phyloP scores from a whole-genome alignment of 2,113 vertebrate species.

The Antigone vipio region DNA sequence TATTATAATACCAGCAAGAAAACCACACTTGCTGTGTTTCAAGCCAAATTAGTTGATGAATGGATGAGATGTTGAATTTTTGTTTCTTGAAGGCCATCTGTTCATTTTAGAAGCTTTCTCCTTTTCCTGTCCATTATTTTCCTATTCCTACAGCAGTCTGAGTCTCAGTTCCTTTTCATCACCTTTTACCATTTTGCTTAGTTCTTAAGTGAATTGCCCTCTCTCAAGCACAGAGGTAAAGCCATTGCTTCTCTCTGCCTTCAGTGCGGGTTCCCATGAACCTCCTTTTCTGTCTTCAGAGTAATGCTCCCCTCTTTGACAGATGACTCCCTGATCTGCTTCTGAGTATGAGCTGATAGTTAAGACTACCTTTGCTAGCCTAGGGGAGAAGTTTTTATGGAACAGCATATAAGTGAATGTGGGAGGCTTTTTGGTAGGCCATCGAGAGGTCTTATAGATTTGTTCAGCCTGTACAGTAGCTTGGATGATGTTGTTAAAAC shows the following conservation, averaged over 20 bases:
- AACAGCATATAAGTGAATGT: neutral
- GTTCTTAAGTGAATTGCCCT: neutral
- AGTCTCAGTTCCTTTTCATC: neutral
- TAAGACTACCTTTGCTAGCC: neutral
- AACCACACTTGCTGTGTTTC: neutral
- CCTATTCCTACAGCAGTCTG: neutral
- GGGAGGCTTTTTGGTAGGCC: neutral
- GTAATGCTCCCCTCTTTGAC: neutral
- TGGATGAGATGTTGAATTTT: conserved; percentile 1
- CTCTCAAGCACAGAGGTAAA: neutral
- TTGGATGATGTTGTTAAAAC: neutral
- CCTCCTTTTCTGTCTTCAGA: neutral
- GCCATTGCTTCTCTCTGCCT: rapidly evolving
- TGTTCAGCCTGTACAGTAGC: neutral
- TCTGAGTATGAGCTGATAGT: neutral
- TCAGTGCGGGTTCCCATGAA: rapidly evolving
- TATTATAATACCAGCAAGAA: neutral
- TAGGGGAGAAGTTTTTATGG: neutral
- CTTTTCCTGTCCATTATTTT: neutral
- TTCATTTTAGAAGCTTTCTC: neutral
- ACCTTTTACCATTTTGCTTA: neutral
- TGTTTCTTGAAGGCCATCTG: neutral
- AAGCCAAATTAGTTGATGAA: neutral
- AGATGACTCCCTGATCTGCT: neutral
- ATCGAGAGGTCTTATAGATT: rapidly evolving